Conservation (phyloP, 1,140 invertebrate species). For the Zaprionus africanus region DNA sequence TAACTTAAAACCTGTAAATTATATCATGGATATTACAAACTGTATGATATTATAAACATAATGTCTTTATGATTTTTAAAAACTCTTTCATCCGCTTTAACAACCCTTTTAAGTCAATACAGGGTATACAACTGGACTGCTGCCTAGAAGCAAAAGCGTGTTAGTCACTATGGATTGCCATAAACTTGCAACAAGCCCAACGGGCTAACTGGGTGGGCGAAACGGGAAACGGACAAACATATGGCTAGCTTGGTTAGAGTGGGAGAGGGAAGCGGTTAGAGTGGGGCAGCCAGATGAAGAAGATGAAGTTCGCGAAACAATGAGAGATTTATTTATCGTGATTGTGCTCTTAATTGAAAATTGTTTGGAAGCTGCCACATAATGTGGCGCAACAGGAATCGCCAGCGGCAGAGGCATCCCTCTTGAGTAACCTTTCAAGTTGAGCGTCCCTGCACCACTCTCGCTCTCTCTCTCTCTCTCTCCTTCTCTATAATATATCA, state of each 20-base stretch:
- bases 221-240: slow-evolving; percentile 16
- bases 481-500: slow-evolving; percentile 51
- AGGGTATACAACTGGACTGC: neutral
- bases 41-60: no score
- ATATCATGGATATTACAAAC: no score
- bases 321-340: slow-evolving; percentile 82
- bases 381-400: slow-evolving; percentile 59
- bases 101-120: neutral
- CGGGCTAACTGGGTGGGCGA: slow-evolving; percentile 56
- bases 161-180: slow-evolving; percentile 61
- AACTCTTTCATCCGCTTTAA: neutral
- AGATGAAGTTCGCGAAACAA: slow-evolving; percentile 68
- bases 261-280: neutral
- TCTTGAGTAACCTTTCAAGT: slow-evolving; percentile 4
- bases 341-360: slow-evolving; percentile 81
- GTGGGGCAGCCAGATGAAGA: slow-evolving; percentile 13
- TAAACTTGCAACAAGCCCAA: slow-evolving; percentile 45
- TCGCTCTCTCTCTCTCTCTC: neutral
- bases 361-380: slow-evolving; percentile 62
- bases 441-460: neutral
- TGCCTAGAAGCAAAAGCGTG: slow-evolving; percentile 77
- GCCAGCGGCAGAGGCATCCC: neutral
- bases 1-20: no score
- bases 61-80: neutral
- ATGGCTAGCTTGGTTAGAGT: neutral